Base-by-base conservation (phyloP, 2,113 vertebrate species). In the Dasyprocta punctata region DNA sequence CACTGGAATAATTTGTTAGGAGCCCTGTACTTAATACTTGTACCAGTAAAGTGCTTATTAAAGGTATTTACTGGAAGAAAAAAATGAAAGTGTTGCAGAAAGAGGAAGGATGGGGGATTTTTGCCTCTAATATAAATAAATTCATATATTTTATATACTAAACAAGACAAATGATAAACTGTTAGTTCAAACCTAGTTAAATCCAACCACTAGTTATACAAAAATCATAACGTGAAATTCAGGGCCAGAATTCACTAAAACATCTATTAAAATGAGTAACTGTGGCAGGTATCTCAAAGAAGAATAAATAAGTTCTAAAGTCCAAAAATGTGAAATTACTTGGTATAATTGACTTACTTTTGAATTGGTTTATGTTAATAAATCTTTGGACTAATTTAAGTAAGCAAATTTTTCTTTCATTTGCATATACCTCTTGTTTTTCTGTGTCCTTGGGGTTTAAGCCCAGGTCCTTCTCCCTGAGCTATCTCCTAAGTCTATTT, bases 81-180 rank as follows among this genome's bases (percentile, higher is more conserved):
- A 77, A 88, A 96, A 95, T 89, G 95, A 89, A 90, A 97, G 49
- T 47, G 44, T 86, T 86, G 65, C 47, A 28, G 60, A 94, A 92
- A 85, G 41, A 30, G 33, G n/a, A 90, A 13, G 1, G 20, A 47
- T 26, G 26, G 86, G 90, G 96, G 98, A 92, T 93, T 93, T 89
- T 93, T 91, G 9, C 93, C 41, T 95, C 28, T 89, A 73, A 81
- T 2, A 69, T 30, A 81, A 69, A 82, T 33, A 82, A 78, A 88
- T 58, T 60, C 36, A 87, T 12, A 33, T 16, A n/a, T 60, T 83
- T 89, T 81, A 73, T 52, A 61, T 83, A 38, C 77, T 80, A 86
- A 77, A 56, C 5, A 38, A 75, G 71, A 82, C 56, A 92, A 89
- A 12, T 54, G 71, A 84, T 38, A 69, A 92, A 54, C 11, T 38